These are phyloP conservation scores for Sapayoa aenigma DNA, from an alignment of 2,113 vertebrate genomes.

Conservation along the genomic window DNA sequence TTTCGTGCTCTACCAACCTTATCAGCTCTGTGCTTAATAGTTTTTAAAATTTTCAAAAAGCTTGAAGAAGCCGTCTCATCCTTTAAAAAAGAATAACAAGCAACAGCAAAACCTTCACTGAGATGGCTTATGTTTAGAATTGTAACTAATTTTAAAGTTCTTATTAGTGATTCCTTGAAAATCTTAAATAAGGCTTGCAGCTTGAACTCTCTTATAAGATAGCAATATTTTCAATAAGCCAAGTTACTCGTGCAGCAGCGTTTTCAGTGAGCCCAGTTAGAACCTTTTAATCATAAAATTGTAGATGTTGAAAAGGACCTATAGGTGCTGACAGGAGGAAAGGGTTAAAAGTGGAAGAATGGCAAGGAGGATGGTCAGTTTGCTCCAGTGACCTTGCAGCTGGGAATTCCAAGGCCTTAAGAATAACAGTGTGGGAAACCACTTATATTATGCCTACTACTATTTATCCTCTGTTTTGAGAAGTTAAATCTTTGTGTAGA, in stretches of 20 bases:
- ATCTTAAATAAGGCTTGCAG: background rate
- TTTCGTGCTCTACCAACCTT: background rate
- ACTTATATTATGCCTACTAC: background rate
- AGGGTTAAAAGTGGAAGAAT: background rate
- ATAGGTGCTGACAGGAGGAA: accelerated
- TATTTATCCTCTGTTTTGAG: background rate
- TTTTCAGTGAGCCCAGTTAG: background rate
- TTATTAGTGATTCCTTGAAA: background rate
- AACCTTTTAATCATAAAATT: background rate
- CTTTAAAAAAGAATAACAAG: background rate
- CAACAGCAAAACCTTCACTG: background rate
- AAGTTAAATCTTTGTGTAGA: background rate
- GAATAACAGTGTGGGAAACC: background rate
- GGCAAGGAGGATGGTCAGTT: background rate
- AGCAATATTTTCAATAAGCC: background rate
- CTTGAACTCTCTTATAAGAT: background rate
- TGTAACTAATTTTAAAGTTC: background rate
- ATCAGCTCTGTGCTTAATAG: background rate
- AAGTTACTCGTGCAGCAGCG: background rate
- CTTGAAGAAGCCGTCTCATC: background rate
- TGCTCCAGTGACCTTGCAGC: background rate
- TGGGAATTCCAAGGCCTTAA: background rate
- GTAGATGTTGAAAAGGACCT: background rate
- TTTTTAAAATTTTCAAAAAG: background rate
- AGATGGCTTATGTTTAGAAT: background rate